Percentiles rank a stretch among this genome's conserved stretches.
phyloP scores from a whole-genome alignment of 1,140 invertebrate genomes.

The Meteorus sp. region DNA sequence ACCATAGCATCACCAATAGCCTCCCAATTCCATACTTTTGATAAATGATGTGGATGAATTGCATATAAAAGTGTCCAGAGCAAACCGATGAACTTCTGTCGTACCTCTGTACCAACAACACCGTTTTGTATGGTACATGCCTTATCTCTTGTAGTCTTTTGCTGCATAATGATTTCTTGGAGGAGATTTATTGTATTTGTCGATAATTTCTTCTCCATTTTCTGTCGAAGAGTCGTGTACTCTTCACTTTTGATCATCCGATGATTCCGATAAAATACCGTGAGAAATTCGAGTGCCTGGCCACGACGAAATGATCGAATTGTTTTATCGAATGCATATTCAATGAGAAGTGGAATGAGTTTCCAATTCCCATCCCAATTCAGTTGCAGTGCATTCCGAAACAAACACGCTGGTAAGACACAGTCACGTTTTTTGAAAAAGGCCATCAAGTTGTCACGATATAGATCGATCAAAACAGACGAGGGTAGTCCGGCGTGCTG shows the following conservation, averaged over 20 bases:
- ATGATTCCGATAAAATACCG: slow-evolving; percentile 64
- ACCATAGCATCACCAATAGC: slow-evolving; percentile 43
- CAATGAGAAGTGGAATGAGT: slow-evolving; percentile 60
- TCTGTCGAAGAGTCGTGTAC: slow-evolving; percentile 34
- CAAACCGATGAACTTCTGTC: slow-evolving; percentile 55
- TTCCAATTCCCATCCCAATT: slow-evolving; percentile 66
- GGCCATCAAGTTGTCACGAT: slow-evolving; percentile 59
- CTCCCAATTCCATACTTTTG: slow-evolving; percentile 55
- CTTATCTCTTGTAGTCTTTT: slow-evolving; percentile 37
- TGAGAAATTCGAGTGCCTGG: slow-evolving; percentile 67
- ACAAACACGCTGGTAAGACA: slow-evolving; percentile 65
- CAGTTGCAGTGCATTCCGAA: slow-evolving; percentile 65
- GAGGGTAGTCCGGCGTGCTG: slow-evolving; percentile 49
- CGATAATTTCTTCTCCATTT: slow-evolving; percentile 49
- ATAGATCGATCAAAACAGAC: slow-evolving; percentile 55
- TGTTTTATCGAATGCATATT: slow-evolving; percentile 64
- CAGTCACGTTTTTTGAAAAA: slow-evolving; percentile 68
- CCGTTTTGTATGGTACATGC: slow-evolving; percentile 23
- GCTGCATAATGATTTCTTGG: slow-evolving; percentile 34
- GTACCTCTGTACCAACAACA: slow-evolving; percentile 40
- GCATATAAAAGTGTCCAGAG: slow-evolving; percentile 51
- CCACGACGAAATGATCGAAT: slow-evolving; percentile 66
- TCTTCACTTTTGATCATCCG: slow-evolving; percentile 47
- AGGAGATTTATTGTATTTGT: slow-evolving; percentile 45
- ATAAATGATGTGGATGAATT: slow-evolving; percentile 45